phyloP scores from a whole-genome alignment of 2,888 invertebrate species.

The Dyspetes luteomarginatus region DNA sequence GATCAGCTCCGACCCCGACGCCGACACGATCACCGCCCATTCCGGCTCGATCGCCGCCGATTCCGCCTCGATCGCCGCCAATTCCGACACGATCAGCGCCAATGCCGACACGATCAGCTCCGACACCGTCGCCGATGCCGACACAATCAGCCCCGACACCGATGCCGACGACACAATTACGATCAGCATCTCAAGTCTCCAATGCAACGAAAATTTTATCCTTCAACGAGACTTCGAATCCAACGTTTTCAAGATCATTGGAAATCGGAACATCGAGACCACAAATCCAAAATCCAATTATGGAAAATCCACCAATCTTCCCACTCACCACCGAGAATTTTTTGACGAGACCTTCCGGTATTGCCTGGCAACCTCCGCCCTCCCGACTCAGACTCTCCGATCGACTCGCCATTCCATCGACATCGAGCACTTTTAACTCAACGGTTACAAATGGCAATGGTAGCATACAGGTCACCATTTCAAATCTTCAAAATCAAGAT shows the following conservation, averaged over 20 bases:
- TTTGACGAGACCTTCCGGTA: not conserved
- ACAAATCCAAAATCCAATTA: not conserved
- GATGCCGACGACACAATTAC: not conserved
- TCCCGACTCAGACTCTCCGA: constrained; percentile 16
- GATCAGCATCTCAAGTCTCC: not conserved
- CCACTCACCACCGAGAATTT: not conserved
- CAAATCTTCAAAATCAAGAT: not conserved
- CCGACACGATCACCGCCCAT: no score
- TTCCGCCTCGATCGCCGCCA: no score
- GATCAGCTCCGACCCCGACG: not conserved
- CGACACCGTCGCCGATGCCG: no score
- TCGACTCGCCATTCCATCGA: constrained; percentile 13
- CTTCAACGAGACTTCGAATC: not conserved
- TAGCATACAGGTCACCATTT: constrained; percentile 12
- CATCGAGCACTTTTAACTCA: not conserved
- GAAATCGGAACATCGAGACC: not conserved
- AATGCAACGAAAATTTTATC: not conserved
- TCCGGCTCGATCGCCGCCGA: no score
- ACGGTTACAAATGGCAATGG: constrained; percentile 22
- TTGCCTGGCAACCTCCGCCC: constrained; percentile 8
- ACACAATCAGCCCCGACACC: no score
- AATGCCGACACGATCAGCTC: no score
- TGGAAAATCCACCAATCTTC: not conserved
- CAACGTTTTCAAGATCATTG: not conserved
- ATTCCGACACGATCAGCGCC: no score